Conservation (phyloP, 2,888 invertebrate genomes). For the Phaedon cochleariae region DNA sequence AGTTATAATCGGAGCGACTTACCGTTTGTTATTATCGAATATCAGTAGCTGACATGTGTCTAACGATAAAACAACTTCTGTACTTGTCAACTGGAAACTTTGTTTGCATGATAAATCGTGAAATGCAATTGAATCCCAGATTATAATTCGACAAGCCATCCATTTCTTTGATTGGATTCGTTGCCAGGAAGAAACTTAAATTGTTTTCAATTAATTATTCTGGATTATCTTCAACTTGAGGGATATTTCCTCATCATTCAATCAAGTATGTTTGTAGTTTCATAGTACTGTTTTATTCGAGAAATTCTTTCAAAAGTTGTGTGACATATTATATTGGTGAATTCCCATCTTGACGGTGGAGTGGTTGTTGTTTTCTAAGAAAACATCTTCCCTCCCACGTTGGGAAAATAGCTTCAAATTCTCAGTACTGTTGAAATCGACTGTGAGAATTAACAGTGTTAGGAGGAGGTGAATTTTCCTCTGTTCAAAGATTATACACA, state of each 20-base stretch:
- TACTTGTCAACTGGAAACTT: conserved; percentile 46
- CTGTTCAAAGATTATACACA: too few species aligned
- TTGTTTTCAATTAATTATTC: background rate
- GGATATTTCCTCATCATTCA: background rate
- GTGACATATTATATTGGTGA: too few species aligned
- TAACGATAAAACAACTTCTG: conserved; percentile 42
- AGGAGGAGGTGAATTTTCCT: too few species aligned
- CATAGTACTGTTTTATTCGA: too few species aligned
- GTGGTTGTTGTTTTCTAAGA: too few species aligned
- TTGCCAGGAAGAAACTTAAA: conserved; percentile 18
- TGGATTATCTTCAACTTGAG: background rate
- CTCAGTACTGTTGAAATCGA: too few species aligned
- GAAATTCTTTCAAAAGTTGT: too few species aligned
- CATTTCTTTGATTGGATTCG: conserved; percentile 28
- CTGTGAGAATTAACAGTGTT: too few species aligned
- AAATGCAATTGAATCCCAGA: conserved; percentile 46
- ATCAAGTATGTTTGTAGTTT: too few species aligned
- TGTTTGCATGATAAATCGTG: conserved; percentile 47
- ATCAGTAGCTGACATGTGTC: conserved; percentile 37
- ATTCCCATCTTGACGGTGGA: too few species aligned
- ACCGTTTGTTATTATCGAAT: conserved; percentile 40
- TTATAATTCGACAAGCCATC: conserved; percentile 45
- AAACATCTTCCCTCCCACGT: too few species aligned
- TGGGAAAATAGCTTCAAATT: too few species aligned
- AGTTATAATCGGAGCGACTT: conserved; percentile 40